Conservation (phyloP, 2,888 invertebrate genomes). For the Lasioglossum zephyrum region DNA sequence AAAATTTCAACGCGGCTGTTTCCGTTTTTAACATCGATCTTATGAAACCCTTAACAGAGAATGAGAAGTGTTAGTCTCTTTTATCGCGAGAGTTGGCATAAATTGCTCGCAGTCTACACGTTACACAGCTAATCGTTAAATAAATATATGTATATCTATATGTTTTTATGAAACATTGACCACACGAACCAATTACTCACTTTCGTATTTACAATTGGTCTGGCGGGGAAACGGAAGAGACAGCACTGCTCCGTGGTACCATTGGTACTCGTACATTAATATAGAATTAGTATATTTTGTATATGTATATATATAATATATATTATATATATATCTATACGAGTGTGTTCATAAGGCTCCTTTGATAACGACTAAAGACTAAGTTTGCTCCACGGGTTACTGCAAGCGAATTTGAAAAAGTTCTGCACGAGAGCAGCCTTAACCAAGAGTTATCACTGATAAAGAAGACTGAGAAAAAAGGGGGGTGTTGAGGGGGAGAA, state of each 20-base stretch:
- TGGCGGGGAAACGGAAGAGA: constrained; percentile 5
- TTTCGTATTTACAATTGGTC: constrained; percentile 25
- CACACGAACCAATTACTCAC: constrained; percentile 11
- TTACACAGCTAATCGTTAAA: constrained; percentile 12
- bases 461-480: constrained; percentile 55
- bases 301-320: constrained; percentile 36
- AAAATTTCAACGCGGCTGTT: background rate
- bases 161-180: constrained; percentile 11
- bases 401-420: constrained; percentile 52
- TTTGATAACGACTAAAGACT: constrained; percentile 79
- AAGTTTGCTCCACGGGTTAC: constrained; percentile 71
- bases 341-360: constrained; percentile 78
- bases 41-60: background rate
- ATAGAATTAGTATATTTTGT: constrained; percentile 64
- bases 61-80: background rate
- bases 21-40: background rate
- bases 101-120: background rate
- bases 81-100: background rate
- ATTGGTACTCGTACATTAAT: constrained; percentile 54
- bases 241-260: constrained; percentile 38
- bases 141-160: background rate
- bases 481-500: constrained; percentile 42
- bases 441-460: constrained; percentile 65
- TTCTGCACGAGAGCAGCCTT: constrained; percentile 13
- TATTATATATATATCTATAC: constrained; percentile 54